Evolutionary conservation across 2,888 invertebrate genomes (phyloP).

Genomic region (Tetropium fuscum): DNA sequence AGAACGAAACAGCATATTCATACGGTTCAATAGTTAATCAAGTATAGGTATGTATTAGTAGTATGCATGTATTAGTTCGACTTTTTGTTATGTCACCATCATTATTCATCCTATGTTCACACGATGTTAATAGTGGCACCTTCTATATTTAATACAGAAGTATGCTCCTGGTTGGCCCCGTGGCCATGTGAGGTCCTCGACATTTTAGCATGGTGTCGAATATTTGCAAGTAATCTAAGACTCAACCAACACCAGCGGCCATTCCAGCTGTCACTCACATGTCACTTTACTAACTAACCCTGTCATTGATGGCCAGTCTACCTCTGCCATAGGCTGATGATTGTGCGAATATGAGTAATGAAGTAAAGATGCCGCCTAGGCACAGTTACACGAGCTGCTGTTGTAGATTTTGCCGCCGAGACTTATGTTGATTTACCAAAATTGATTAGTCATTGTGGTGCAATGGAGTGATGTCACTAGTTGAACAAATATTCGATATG

Average conservation of each 20-base stretch:
- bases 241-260: constrained; percentile 62
- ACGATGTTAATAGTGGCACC: constrained; percentile 26
- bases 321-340: constrained; percentile 58
- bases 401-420: constrained; percentile 3
- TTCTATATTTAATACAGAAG: constrained; percentile 24
- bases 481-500: too few species aligned
- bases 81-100: constrained; percentile 15
- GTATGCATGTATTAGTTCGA: constrained; percentile 1
- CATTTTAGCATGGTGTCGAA: constrained; percentile 44
- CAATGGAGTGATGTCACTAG: not conserved
- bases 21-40: constrained; percentile 1
- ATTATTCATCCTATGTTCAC: constrained; percentile 19
- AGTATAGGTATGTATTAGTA: not conserved
- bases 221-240: constrained; percentile 58
- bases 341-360: constrained; percentile 63
- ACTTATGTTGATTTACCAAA: constrained; percentile 6
- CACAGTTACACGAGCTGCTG: constrained; percentile 19
- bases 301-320: constrained; percentile 58
- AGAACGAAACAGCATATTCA: too few species aligned
- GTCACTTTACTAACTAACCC: constrained; percentile 60
- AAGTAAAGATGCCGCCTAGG: constrained; percentile 58
- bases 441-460: constrained; percentile 20
- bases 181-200: constrained; percentile 45
- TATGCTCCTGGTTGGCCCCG: constrained; percentile 43
- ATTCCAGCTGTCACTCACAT: constrained; percentile 63